Percentiles rank a stretch among this genome's conserved stretches.
These are phyloP conservation scores for Crotalus viridis DNA, from an alignment of 2,113 vertebrate genomes.

Conservation along the genomic window DNA sequence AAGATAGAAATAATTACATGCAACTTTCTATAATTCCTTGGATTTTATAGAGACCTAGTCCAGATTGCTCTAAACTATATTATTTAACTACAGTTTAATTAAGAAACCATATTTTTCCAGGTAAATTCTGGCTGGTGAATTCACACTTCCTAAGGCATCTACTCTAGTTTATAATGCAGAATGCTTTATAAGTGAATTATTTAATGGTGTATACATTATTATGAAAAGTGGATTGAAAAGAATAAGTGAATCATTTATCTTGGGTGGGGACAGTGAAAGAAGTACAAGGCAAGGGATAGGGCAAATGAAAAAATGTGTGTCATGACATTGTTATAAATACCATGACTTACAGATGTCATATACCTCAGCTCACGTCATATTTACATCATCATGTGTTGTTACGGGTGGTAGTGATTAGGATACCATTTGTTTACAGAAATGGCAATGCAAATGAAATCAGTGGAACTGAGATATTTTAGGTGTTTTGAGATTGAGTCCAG, in stretches of 20 bases:
- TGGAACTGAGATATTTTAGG: neutral
- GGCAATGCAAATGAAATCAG: fast-evolving
- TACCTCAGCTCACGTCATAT: neutral
- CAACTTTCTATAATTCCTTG: slow-evolving; percentile 34
- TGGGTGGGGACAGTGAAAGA: neutral
- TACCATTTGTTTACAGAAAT: neutral
- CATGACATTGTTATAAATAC: neutral
- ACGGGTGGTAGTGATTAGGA: neutral
- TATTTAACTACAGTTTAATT: neutral
- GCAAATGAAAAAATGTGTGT: neutral
- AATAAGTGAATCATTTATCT: neutral
- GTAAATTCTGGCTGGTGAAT: neutral
- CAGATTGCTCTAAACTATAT: neutral
- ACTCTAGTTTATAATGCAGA: neutral
- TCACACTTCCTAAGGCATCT: neutral
- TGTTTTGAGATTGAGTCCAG: no score
- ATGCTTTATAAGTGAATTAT: neutral
- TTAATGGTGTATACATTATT: neutral
- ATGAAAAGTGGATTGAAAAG: neutral
- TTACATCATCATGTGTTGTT: neutral
- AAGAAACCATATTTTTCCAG: neutral
- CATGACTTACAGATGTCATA: neutral
- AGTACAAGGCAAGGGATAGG: neutral
- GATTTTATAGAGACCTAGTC: neutral
- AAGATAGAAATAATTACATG: slow-evolving; percentile 52